phyloP scores from a whole-genome alignment of 1,140 invertebrate species.

The Drosophila nigrodunni region DNA sequence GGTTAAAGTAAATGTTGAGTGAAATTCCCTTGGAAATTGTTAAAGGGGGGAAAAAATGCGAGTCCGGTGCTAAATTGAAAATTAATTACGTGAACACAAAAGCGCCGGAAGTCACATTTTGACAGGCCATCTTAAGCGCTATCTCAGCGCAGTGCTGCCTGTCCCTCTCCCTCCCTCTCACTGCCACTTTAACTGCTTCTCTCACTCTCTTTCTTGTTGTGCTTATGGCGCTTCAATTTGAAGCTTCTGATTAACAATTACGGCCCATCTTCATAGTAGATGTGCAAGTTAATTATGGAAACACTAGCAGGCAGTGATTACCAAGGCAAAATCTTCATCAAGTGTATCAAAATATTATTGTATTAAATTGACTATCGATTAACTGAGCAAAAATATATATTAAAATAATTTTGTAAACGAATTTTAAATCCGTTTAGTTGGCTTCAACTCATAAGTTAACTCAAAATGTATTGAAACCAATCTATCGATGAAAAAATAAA shows the following conservation, averaged over 20 bases:
- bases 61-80: slow-evolving; percentile 53
- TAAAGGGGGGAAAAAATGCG: not conserved
- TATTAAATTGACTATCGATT: slow-evolving; percentile 3
- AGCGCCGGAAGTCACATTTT: slow-evolving; percentile 39
- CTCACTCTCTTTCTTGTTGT: not conserved
- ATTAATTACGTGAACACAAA: slow-evolving; percentile 67
- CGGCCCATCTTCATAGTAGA: slow-evolving; percentile 7
- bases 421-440: too few relatives aligned
- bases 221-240: slow-evolving; percentile 12
- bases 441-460: too few relatives aligned
- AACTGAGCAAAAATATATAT: not conserved
- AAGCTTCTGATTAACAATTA: slow-evolving; percentile 27
- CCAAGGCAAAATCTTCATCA: not conserved
- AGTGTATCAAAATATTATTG: slow-evolving; percentile 2
- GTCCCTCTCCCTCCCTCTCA: not conserved
- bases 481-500: too few relatives aligned
- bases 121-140: slow-evolving; percentile 20
- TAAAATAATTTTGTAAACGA: not conserved
- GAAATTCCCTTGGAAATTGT: not conserved
- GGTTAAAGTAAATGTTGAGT: not conserved
- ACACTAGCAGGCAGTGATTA: not conserved
- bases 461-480: too few relatives aligned
- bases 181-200: not conserved
- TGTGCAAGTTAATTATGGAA: slow-evolving; percentile 32
- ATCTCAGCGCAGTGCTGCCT: not conserved